These are phyloP conservation scores for Cantharis flavilabris DNA, from an alignment of 2,888 invertebrate species.

Conservation along the genomic window DNA sequence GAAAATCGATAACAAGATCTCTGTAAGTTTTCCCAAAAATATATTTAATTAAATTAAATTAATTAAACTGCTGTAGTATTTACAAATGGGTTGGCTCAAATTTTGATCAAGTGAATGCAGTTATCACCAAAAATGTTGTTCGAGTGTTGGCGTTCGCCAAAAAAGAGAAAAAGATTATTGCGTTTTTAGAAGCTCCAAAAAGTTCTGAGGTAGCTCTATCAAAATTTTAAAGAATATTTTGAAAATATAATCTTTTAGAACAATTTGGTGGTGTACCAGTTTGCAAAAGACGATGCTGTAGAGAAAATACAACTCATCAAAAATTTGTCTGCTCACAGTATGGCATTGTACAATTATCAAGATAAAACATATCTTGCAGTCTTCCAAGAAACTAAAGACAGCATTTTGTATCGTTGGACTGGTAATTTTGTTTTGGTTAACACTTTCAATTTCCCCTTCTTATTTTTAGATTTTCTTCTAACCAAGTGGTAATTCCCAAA, in stretches of 20 bases:
- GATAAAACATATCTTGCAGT: constrained; percentile 37
- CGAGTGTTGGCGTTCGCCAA: constrained; percentile 38
- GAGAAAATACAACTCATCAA: constrained; percentile 29
- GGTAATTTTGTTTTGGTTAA: constrained; percentile 33
- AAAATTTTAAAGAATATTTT: neutral
- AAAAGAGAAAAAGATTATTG: constrained; percentile 40
- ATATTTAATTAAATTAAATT: neutral
- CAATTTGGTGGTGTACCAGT: constrained; percentile 39
- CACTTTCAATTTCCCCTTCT: too few relatives aligned
- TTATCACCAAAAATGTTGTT: constrained; percentile 29
- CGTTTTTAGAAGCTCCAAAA: constrained; percentile 20
- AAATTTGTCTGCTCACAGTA: constrained; percentile 38
- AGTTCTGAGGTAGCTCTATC: neutral
- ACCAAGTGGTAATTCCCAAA: too few relatives aligned
- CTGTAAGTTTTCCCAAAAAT: constrained; percentile 36
- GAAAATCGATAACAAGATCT: constrained; percentile 31
- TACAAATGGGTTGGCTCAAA: constrained; percentile 45
- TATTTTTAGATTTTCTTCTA: too few relatives aligned
- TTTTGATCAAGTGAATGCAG: constrained; percentile 43
- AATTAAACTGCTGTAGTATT: constrained; percentile 38
- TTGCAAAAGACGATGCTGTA: constrained; percentile 30
- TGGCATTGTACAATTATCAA: constrained; percentile 31
- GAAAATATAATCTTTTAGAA: constrained; percentile 31
- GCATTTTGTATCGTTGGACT: constrained; percentile 39
- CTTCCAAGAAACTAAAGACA: constrained; percentile 30